Conservation (phyloP, 2,113 vertebrate species). For the Myrmecophaga tridactyla region DNA sequence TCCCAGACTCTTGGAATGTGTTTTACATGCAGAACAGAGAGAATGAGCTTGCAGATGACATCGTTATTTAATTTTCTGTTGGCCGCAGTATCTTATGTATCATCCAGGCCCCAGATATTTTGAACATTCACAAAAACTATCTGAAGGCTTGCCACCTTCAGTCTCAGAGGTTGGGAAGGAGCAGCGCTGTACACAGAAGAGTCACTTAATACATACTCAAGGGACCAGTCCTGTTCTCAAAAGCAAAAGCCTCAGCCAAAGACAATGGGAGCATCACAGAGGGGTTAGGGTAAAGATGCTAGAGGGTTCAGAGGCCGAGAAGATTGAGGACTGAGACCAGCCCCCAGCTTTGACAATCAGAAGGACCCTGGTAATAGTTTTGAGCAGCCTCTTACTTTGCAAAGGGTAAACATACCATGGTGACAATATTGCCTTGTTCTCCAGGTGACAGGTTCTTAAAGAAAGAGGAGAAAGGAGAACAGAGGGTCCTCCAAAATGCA, state of each 20-base stretch:
- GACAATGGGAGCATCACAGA: neutral
- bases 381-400: neutral
- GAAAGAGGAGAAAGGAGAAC: neutral
- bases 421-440: neutral
- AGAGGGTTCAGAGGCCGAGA: neutral
- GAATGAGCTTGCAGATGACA: neutral
- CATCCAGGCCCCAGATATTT: neutral
- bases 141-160: neutral
- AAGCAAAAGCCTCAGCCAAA: neutral
- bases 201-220: neutral
- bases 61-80: neutral
- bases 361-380: neutral
- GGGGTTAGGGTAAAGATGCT: neutral
- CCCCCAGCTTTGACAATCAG: neutral
- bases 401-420: neutral
- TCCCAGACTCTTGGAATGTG: neutral
- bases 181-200: accelerated
- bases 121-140: neutral
- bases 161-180: accelerated
- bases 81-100: neutral
- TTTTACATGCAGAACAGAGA: neutral
- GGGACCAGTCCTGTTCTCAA: neutral
- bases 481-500: neutral
- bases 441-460: neutral
- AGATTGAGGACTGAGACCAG: neutral